Percentiles rank a stretch among this genome's conserved stretches.
These are phyloP conservation scores for Sphyrna mokarran DNA, from an alignment of 2,113 vertebrate species.

Conservation along the genomic window DNA sequence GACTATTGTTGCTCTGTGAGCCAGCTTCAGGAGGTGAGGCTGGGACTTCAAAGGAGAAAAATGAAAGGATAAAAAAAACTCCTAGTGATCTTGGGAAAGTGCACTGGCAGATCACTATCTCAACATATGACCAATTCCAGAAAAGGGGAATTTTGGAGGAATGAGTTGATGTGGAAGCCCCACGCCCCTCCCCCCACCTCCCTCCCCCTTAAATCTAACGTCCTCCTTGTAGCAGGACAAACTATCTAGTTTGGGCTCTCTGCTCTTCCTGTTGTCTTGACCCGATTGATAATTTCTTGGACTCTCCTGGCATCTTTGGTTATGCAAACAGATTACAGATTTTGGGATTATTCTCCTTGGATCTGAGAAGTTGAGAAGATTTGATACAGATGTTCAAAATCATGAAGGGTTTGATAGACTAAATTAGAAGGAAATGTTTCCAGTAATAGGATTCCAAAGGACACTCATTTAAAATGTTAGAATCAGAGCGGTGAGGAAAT, in stretches of 20 bases:
- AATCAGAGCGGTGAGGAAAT: not conserved
- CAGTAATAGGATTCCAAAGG: not conserved
- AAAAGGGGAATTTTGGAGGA: not conserved
- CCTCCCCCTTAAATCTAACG: not conserved
- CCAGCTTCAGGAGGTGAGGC: not conserved
- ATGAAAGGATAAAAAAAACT: not conserved
- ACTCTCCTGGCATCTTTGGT: not conserved
- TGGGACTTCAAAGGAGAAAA: not conserved
- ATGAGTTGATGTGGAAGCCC: not conserved
- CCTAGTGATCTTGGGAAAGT: not conserved
- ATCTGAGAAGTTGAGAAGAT: not conserved
- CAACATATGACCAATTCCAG: not conserved
- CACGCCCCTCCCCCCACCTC: no score
- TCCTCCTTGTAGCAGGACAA: not conserved
- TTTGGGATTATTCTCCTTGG: not conserved
- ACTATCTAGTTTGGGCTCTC: not conserved
- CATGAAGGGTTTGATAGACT: not conserved
- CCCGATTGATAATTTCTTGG: not conserved
- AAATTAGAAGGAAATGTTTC: not conserved
- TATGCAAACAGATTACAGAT: not conserved
- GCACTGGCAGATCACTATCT: not conserved
- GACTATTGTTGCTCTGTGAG: not conserved
- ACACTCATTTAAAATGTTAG: not conserved
- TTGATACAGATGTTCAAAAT: not conserved
- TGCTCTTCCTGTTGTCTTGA: not conserved